Base-by-base conservation (phyloP, 2,888 invertebrate genomes). In the Papilio demoleus region DNA sequence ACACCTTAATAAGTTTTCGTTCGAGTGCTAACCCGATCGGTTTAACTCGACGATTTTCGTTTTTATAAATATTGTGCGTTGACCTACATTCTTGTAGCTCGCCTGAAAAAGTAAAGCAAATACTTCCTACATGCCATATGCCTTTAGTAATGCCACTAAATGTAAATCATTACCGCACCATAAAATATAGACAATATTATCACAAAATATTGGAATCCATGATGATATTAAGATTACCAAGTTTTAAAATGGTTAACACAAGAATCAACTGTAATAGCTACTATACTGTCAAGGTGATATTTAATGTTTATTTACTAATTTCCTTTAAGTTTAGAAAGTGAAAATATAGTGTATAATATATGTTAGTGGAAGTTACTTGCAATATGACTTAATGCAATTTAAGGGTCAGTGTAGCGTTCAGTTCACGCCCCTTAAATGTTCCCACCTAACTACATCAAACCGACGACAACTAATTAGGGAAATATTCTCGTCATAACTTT, bases 1-100 rank as follows among this genome's bases (percentile, higher is more conserved):
- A n/a, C n/a, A n/a, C n/a, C 11, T 5, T 17, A 22, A 3, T n/a
- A 12, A 2, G 14, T n/a, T 53, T 27, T 14, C 8, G n/a, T 53
- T 27, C 53, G 53, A n/a, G 53, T 27, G 53, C 27, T 24, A 6
- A 53, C 53, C 53, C 53, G 0, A 27, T 27, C 27, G 53, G 27
- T 53, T 50, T 50, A 27, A 50, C 50, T 50, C 53, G n/a, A 53
- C 27, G 8, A 53, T n/a, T 27, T 53, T 27, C 53, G 27, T 53
- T 53, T 53, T 53, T 53, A 53, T 31, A 53, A 31, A 27, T n/a
- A 53, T 53, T 56, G 53, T 2, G 53, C 31, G 17, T 56, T 56
- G 53, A 56, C 53, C 53, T 56, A 17, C 31, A 56, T 31, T 22
- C 47, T 22, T 22, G 12, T 47, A 56, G 31, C 31, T 31, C 53